A percentile compares a stretch with the other conserved stretches of the same genome.
These are phyloP conservation scores for Oncorhynchus masou DNA, from an alignment of 2,113 vertebrate genomes.

Conservation along the genomic window DNA sequence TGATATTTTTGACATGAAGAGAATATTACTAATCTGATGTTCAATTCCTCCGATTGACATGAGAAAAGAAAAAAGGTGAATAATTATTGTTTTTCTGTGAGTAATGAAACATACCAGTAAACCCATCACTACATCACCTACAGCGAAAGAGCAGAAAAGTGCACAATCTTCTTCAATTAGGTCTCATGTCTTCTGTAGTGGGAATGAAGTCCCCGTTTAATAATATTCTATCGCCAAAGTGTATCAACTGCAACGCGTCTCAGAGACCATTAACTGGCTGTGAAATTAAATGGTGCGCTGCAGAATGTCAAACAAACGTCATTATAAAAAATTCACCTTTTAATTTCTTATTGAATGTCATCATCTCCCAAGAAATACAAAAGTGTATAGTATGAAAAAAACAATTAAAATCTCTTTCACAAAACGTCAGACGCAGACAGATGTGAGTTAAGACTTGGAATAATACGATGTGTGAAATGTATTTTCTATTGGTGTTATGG, in stretches of 20 bases:
- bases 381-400: constrained; percentile 38
- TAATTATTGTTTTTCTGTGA: constrained; percentile 24
- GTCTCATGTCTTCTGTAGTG: constrained; percentile 26
- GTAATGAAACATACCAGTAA: constrained; percentile 52
- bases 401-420: constrained; percentile 50
- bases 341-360: constrained; percentile 19
- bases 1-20: constrained; percentile 49
- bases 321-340: constrained; percentile 15
- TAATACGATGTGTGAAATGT: neutral
- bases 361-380: constrained; percentile 8
- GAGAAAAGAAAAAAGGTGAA: constrained; percentile 19
- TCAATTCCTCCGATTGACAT: constrained; percentile 44
- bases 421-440: constrained; percentile 59
- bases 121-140: constrained; percentile 34
- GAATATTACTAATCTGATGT: constrained; percentile 51
- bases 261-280: constrained; percentile 40
- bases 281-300: constrained; percentile 61
- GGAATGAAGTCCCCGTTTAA: constrained; percentile 38
- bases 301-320: constrained; percentile 57
- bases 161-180: constrained; percentile 48
- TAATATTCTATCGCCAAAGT: constrained; percentile 12
- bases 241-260: constrained; percentile 24
- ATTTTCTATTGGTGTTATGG: constrained; percentile 18
- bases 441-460: constrained; percentile 22
- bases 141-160: constrained; percentile 48